These are phyloP conservation scores for Pampusana beccarii DNA, from an alignment of 2,113 vertebrate genomes.

Conservation along the genomic window DNA sequence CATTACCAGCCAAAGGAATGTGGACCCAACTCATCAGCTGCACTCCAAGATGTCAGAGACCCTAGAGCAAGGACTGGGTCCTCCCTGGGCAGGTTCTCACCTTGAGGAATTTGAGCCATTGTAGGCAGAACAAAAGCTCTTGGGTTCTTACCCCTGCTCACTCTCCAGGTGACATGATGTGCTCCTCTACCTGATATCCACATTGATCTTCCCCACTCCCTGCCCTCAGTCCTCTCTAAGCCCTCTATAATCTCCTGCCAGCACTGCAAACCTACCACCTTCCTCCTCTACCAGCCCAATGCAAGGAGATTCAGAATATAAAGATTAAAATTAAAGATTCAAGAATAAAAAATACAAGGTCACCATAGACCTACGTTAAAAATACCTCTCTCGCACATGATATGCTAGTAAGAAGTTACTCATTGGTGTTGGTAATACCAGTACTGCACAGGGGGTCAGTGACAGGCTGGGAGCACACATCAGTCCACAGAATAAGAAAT, in stretches of 20 bases:
- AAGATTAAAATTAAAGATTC: too few relatives aligned
- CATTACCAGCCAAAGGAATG: neutral
- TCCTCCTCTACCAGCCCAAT: neutral
- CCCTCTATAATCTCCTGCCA: neutral
- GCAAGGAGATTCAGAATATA: too few relatives aligned
- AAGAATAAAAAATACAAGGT: neutral
- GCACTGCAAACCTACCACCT: neutral
- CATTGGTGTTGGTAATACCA: neutral
- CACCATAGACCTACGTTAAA: neutral
- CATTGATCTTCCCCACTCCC: neutral
- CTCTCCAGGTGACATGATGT: neutral
- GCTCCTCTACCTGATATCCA: neutral
- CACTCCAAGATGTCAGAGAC: neutral
- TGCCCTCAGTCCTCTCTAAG: neutral
- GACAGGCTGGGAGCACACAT: neutral
- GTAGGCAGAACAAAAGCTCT: neutral
- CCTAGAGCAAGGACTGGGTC: neutral
- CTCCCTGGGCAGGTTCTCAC: neutral
- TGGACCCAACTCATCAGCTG: neutral
- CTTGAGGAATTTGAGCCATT: neutral
- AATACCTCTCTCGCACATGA: neutral
- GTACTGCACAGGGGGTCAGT: neutral
- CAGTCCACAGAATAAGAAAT: neutral
- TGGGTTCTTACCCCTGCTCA: neutral
- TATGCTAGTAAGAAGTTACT: neutral